Base-by-base conservation (phyloP, 2,888 invertebrate species). In the Imbricaverruca yamaguchii region DNA sequence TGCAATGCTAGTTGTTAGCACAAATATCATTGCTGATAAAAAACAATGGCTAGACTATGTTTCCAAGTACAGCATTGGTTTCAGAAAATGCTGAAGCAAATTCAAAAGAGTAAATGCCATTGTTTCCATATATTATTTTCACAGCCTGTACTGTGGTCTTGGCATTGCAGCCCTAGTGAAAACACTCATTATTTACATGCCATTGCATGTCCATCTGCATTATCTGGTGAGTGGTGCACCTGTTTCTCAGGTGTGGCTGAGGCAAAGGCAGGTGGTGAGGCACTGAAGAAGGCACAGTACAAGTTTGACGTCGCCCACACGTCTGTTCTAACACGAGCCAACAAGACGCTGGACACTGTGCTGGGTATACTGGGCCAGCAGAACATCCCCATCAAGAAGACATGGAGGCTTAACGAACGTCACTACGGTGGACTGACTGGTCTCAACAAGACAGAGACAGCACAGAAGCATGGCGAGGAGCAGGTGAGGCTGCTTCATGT, bases 351-450 rank as follows among this genome's bases (percentile, higher is more conserved):
- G 69, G 90, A 90, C 80, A 82, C 82, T 0, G 91, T 95, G 83
- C 87, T 95, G 12, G 88, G 91, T 82, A 91, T 92, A 85, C 89
- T 92, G 74, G 91, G 90, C 1, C 92, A 93, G 85, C 87, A 90
- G n/a, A 89, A 91, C 84, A 87, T 95, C 83, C 92, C 92, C 0
- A 88, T 92, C 12, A 86, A 90, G 10, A 91, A 92, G 86, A 92
- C 93, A 15, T 95, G 95, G 95, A 90, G 94, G 21, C 88, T 95
- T 57, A 95, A 95, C 85, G 95, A 95, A 87, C 91, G 95, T 82
- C 95, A 95, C 86, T 95, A 95, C 85, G 95, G 95, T 80, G 93
- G 93, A 69, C 90, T 95, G 11, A 95, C 94, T 18, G 95, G 95
- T 3, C 89, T 93, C 83, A 93, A 95, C 86, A 95, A 95, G 87